Evolutionary conservation across 23 tunicate species (phyloP), one percentile per base, ranked within the genome.

Genomic region (Halocynthia roretzi): DNA sequence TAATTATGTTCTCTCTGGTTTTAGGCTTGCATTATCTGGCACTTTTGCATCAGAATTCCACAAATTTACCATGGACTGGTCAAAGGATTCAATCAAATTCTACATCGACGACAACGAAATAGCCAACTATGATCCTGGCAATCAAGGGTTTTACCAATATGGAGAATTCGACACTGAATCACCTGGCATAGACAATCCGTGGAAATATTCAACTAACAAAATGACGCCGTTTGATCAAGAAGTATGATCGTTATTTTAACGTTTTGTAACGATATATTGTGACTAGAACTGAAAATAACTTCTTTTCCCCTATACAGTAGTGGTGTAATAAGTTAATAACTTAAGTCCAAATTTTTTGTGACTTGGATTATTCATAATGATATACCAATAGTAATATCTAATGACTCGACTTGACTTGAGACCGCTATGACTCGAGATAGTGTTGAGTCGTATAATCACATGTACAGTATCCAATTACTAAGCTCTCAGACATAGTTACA

Each of bases 221-320:
- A 91, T 86, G 98, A 76, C 92, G 6, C 92, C 92, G 23, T 86
- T 86, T 60, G 92, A 86, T 64, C 82, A 91, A 82, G 92, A 91
- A 80, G 96, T 90, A 65, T n/a, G 56, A 20, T 9, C 48, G 19
- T 15, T 68, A 31, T 31, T 31, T 31, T 31, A 31, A 1, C 44
- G 44, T 31, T 31, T 31, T 31, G 44, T 31, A 31, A 31, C 44
- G 4, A n/a, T n/a, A n/a, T n/a, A n/a, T n/a, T n/a, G n/a, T n/a
- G n/a, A n/a, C n/a, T n/a, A n/a, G n/a, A n/a, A n/a, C n/a, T n/a
- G n/a, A n/a, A n/a, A n/a, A n/a, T n/a, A n/a, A n/a, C n/a, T n/a
- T n/a, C n/a, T n/a, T n/a, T n/a, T n/a, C n/a, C n/a, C n/a, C n/a
- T n/a, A n/a, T n/a, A n/a, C n/a, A n/a, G n/a, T n/a, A n/a, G n/a